Conservation (phyloP, 1,140 invertebrate species). For the Kradibia gibbosae region DNA sequence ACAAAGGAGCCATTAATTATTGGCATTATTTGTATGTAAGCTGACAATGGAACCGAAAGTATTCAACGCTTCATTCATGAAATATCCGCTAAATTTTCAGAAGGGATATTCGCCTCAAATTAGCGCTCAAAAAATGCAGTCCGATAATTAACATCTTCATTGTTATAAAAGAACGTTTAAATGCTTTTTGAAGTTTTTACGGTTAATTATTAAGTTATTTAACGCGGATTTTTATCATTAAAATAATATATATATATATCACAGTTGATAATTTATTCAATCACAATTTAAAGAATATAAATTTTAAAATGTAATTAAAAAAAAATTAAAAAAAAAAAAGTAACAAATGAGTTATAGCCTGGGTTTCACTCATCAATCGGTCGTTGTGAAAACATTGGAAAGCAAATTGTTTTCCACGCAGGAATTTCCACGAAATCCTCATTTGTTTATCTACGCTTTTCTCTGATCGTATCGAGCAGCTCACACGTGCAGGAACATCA, state of each 20-base stretch:
- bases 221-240: no score
- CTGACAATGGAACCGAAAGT: not conserved
- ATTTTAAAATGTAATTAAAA: no score
- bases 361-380: no score
- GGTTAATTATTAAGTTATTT: no score
- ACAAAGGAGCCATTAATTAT: conserved; percentile 25
- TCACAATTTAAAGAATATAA: no score
- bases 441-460: not conserved
- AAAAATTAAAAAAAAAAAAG: no score
- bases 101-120: not conserved
- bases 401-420: not conserved
- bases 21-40: not conserved
- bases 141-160: not conserved
- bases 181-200: not conserved
- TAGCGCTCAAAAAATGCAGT: not conserved
- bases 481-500: not conserved
- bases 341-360: no score
- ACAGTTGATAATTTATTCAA: no score
- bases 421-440: not conserved
- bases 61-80: not conserved
- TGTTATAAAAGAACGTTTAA: not conserved
- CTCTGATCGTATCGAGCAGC: not conserved
- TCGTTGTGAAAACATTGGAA: no score
- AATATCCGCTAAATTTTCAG: not conserved
- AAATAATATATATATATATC: no score